Conservation (phyloP, 2,113 vertebrate genomes). For the Bubo scandiacus region DNA sequence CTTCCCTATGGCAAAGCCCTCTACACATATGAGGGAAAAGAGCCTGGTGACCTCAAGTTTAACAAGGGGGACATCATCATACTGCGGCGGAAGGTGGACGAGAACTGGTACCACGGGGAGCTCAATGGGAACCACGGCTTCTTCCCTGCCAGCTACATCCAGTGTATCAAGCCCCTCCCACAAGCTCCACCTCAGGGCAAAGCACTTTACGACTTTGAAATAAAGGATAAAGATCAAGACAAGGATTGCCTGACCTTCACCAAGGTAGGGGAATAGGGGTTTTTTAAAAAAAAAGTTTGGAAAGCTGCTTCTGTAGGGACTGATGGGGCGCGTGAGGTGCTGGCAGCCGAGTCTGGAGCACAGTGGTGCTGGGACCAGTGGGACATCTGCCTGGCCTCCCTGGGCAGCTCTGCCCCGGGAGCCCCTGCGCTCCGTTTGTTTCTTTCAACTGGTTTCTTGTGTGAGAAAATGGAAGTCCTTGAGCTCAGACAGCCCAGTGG, state of each 20-base stretch:
- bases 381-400: neutral
- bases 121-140: slow-evolving; percentile 92
- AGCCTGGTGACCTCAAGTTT: slow-evolving; percentile 94
- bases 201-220: slow-evolving; percentile 97
- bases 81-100: slow-evolving; percentile 90
- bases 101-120: slow-evolving; percentile 98
- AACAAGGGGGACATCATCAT: slow-evolving; percentile 96
- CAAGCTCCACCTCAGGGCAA: slow-evolving; percentile 94
- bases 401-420: neutral
- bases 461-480: neutral
- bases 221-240: slow-evolving; percentile 97
- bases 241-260: slow-evolving; percentile 97
- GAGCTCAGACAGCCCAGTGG: neutral
- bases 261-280: slow-evolving; percentile 80
- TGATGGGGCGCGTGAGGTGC: fast-evolving
- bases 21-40: slow-evolving; percentile 93
- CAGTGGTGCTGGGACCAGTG: neutral
- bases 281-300: neutral
- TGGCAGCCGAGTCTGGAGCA: neutral
- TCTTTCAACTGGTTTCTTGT: neutral
- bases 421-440: neutral
- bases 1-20: slow-evolving; percentile 94
- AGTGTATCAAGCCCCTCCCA: slow-evolving; percentile 88
- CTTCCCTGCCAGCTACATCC: slow-evolving; percentile 95
- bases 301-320: neutral